Percentiles rank a stretch among this genome's conserved stretches.
These are phyloP conservation scores for Cynocephalus volans DNA, from an alignment of 2,113 vertebrate genomes.

Conservation along the genomic window DNA sequence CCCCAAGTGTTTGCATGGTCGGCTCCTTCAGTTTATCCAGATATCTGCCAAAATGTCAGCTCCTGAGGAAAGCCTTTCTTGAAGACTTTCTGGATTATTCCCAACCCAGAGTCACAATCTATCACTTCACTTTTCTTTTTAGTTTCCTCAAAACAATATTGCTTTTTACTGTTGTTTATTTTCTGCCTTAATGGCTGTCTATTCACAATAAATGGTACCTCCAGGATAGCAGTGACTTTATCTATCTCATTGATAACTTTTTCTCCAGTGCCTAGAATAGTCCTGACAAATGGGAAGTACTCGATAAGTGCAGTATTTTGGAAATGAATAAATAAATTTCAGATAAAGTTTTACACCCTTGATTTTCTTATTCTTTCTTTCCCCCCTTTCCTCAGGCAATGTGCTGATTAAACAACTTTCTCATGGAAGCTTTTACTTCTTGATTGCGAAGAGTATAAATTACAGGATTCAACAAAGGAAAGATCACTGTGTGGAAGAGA, in stretches of 20 bases:
- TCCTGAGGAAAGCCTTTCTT: neutral
- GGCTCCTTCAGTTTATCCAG: neutral
- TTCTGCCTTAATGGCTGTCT: neutral
- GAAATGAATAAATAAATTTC: neutral
- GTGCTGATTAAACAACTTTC: slow-evolving; percentile 30
- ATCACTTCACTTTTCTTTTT: neutral
- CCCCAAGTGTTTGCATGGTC: neutral
- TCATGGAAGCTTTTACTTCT: slow-evolving; percentile 77
- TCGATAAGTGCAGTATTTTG: neutral
- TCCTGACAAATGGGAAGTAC: neutral
- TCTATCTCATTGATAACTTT: neutral
- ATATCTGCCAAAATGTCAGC: neutral
- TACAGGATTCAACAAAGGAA: slow-evolving; percentile 76
- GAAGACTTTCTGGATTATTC: neutral
- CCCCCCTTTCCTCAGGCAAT: neutral
- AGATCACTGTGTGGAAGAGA: slow-evolving; percentile 75
- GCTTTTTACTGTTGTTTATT: neutral
- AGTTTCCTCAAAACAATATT: neutral
- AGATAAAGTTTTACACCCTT: neutral
- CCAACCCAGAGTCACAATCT: neutral
- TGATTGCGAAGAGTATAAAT: slow-evolving; percentile 78
- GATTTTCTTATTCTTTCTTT: neutral
- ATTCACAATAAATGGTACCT: neutral
- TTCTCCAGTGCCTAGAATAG: neutral
- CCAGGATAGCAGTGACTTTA: neutral